phyloP scores from a whole-genome alignment of 1,140 invertebrate genomes.

The Caerostris darwini region DNA sequence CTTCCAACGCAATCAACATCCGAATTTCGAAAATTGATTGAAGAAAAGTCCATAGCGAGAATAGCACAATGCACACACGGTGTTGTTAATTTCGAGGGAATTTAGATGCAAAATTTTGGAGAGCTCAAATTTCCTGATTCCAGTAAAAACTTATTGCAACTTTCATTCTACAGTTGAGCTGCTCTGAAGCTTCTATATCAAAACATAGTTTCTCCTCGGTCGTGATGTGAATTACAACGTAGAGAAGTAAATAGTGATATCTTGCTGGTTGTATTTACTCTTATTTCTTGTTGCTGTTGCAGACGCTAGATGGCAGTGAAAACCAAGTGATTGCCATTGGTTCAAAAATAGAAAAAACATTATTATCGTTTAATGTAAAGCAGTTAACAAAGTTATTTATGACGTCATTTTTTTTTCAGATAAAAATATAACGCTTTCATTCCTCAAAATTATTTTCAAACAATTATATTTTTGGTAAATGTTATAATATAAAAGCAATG shows the following conservation, averaged over 20 bases:
- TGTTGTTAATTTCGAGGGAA: neutral
- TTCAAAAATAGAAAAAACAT: too few relatives aligned
- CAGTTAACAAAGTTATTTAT: too few relatives aligned
- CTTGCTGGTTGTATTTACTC: too few relatives aligned
- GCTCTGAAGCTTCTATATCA: neutral
- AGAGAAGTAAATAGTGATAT: neutral
- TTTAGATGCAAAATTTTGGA: neutral
- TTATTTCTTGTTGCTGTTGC: too few relatives aligned
- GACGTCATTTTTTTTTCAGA: too few relatives aligned
- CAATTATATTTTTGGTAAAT: too few relatives aligned
- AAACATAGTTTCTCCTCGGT: neutral
- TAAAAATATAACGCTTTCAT: too few relatives aligned
- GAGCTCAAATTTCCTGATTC: neutral
- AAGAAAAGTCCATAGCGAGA: neutral
- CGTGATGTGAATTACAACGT: neutral
- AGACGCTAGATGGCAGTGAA: too few relatives aligned
- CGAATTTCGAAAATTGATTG: neutral
- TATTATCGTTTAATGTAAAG: too few relatives aligned
- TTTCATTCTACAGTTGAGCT: neutral
- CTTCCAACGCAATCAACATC: constrained; percentile 30
- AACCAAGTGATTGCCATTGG: too few relatives aligned
- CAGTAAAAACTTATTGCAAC: neutral
- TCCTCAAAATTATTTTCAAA: too few relatives aligned
- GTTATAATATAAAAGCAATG: too few relatives aligned
- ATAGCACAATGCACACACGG: neutral